Conservation (phyloP, 2,888 invertebrate species). For the Ophion ventricosus region DNA sequence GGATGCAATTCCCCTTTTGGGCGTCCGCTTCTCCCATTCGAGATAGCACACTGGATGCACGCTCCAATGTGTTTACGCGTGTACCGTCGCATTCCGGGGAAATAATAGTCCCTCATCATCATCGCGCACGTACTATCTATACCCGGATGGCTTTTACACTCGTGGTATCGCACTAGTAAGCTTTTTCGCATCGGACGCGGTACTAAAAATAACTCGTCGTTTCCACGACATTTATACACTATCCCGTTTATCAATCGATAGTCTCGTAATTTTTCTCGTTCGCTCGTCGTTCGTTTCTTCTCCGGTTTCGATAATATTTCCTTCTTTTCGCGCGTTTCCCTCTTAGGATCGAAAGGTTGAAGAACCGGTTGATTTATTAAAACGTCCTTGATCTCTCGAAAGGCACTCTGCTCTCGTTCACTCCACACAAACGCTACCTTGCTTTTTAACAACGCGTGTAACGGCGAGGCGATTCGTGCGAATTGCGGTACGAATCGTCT, state of each 20-base stretch:
- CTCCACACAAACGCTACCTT: slow-evolving; percentile 29
- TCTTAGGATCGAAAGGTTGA: slow-evolving; percentile 16
- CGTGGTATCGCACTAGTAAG: slow-evolving; percentile 65
- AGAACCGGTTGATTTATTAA: slow-evolving; percentile 27
- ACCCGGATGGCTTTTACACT: slow-evolving; percentile 67
- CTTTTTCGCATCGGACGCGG: slow-evolving; percentile 48
- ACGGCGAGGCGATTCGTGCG: slow-evolving; percentile 9
- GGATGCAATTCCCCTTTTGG: slow-evolving; percentile 69
- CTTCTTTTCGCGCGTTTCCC: slow-evolving; percentile 9
- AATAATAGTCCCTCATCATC: slow-evolving; percentile 67
- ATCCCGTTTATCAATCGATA: slow-evolving; percentile 15
- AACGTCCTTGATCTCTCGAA: slow-evolving; percentile 17
- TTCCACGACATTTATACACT: slow-evolving; percentile 21
- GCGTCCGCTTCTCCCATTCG: slow-evolving; percentile 64
- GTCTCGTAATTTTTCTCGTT: neutral
- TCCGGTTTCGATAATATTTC: slow-evolving; percentile 16
- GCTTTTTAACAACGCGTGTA: slow-evolving; percentile 13
- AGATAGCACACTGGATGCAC: slow-evolving; percentile 70
- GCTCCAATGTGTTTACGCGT: slow-evolving; percentile 62
- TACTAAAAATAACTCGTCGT: slow-evolving; percentile 44
- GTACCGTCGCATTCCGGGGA: slow-evolving; percentile 66
- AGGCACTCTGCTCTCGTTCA: slow-evolving; percentile 16
- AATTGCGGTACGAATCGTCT: slow-evolving; percentile 44
- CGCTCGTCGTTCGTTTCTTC: neutral
- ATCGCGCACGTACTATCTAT: slow-evolving; percentile 58